Conservation (phyloP, 2,113 vertebrate genomes). For the Corythornis madagascariensis region DNA sequence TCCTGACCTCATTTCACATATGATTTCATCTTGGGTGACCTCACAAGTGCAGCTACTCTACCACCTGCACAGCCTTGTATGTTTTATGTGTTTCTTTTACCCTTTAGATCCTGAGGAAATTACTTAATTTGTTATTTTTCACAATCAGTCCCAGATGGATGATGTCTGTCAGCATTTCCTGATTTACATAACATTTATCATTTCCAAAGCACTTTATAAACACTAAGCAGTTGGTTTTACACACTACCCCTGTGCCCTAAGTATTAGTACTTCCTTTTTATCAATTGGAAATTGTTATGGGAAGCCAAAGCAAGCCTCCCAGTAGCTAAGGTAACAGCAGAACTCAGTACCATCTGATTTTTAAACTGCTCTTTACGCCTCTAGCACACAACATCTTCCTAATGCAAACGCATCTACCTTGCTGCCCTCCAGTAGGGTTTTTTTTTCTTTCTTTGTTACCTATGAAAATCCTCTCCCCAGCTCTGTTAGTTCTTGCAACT, state of each 20-base stretch:
- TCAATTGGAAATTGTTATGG: neutral
- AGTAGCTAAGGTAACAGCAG: neutral
- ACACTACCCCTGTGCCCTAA: neutral
- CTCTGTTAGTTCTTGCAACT: neutral
- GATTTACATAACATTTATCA: conserved; percentile 2
- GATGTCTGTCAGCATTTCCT: conserved; percentile 5
- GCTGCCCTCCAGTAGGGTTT: neutral
- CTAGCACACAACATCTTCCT: neutral
- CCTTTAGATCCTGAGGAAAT: conserved; percentile 14
- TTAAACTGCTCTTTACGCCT: neutral
- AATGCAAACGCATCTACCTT: neutral
- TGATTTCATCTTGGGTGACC: conserved; percentile 16
- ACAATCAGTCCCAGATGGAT: conserved; percentile 1
- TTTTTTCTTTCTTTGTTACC: neutral
- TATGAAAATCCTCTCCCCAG: neutral
- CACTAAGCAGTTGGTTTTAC: neutral
- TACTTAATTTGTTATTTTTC: conserved; percentile 9
- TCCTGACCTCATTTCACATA: conserved; percentile 15
- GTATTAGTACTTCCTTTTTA: neutral
- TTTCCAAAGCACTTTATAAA: conserved; percentile 3
- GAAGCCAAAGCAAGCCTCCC: neutral
- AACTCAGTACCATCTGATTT: neutral
- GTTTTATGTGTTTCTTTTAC: neutral
- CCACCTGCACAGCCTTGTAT: neutral
- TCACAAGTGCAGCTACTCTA: neutral